A percentile compares a stretch with the other conserved stretches of the same genome.
These are phyloP conservation scores for Halisarca cf. caerulea DNA, from an alignment of 37 sponge, comb jelly and placozoan genomes.

Conservation along the genomic window DNA sequence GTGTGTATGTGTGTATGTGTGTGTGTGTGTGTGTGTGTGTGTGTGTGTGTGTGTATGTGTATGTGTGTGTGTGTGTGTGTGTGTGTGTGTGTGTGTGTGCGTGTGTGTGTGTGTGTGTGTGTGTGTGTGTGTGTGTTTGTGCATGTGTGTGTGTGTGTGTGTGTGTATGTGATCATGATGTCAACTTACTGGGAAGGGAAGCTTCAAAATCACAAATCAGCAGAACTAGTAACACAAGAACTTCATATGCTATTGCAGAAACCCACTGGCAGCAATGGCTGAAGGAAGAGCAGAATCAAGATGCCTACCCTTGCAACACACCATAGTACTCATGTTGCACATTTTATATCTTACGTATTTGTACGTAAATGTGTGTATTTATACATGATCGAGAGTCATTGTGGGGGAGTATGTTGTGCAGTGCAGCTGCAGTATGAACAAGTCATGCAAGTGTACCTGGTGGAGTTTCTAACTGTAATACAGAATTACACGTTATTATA, in stretches of 20 bases:
- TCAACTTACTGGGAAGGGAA: too few relatives aligned
- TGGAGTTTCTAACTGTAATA: too few relatives aligned
- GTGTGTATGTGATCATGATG: too few relatives aligned
- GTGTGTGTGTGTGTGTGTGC: background rate
- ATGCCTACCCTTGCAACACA: background rate
- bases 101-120: background rate
- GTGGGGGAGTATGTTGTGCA: too few relatives aligned
- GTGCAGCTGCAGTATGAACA: too few relatives aligned
- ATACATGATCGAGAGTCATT: too few relatives aligned
- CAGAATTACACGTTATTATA: too few relatives aligned
- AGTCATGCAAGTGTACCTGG: too few relatives aligned
- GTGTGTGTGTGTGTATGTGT: constrained; percentile 14
- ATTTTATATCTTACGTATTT: background rate
- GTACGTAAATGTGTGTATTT: too few relatives aligned
- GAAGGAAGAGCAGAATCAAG: background rate
- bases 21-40: constrained; percentile 21
- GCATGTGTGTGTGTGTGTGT: too few relatives aligned
- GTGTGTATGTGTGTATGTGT: background rate
- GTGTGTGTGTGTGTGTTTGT: too few relatives aligned
- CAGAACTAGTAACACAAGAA: background rate
- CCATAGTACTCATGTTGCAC: background rate
- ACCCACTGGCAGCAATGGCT: background rate
- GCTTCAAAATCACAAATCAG: background rate
- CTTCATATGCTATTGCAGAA: background rate
- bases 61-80: constrained; percentile 6